A percentile compares a stretch with the other conserved stretches of the same genome.
phyloP scores from a whole-genome alignment of 2,113 vertebrate species.

The Callipepla californica region DNA sequence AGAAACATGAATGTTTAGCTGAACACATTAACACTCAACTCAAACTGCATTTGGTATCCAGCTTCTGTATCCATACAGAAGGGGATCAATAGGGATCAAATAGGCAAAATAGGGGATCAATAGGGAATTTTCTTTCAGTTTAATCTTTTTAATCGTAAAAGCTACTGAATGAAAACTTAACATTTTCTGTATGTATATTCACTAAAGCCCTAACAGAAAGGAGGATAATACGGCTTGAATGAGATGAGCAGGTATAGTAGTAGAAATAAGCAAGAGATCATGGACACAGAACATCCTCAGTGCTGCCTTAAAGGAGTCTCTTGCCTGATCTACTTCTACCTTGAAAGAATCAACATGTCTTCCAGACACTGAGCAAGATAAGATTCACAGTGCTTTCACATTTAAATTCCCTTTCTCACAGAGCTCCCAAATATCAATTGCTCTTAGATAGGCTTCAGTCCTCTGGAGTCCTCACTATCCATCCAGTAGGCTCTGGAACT shows the following conservation, averaged over 20 bases:
- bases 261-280: not conserved
- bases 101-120: not conserved
- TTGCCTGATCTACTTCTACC: not conserved
- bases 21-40: not conserved
- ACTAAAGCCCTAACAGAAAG: not conserved
- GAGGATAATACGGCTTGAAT: not conserved
- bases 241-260: not conserved
- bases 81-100: not conserved
- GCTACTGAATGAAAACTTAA: accelerated
- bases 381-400: accelerated
- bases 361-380: not conserved
- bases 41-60: not conserved
- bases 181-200: not conserved
- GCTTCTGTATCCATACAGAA: not conserved
- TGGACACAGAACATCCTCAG: accelerated
- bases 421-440: not conserved
- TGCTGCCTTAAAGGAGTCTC: not conserved
- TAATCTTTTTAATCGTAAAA: not conserved
- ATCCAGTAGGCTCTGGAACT: not conserved
- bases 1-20: not conserved
- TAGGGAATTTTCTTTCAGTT: not conserved
- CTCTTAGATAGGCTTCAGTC: not conserved
- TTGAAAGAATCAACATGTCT: not conserved
- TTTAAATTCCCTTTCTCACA: not conserved
- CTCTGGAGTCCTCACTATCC: not conserved